phyloP scores from a whole-genome alignment of 2,888 invertebrate species.

The Campoletis raptor region DNA sequence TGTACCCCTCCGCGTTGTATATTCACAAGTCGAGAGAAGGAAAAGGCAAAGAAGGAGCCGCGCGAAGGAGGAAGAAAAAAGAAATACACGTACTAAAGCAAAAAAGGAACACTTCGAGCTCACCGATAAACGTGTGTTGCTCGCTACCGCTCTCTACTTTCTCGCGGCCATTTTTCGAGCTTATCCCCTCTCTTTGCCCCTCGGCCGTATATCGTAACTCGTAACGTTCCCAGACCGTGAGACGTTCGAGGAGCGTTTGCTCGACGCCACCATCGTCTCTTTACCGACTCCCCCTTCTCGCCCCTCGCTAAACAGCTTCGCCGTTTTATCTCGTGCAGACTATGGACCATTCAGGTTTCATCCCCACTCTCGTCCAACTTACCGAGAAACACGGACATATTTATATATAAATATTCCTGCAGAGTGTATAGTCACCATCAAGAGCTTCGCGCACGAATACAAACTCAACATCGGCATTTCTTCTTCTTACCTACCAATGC shows the following conservation, averaged over 20 bases:
- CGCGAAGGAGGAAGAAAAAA: slow-evolving; percentile 30
- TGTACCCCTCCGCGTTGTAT: slow-evolving; percentile 27
- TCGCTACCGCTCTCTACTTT: slow-evolving; percentile 81
- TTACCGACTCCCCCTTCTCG: slow-evolving; percentile 74
- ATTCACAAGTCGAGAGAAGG: slow-evolving; percentile 37
- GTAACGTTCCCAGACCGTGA: slow-evolving; percentile 72
- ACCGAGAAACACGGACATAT: slow-evolving; percentile 20
- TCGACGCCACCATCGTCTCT: slow-evolving; percentile 80
- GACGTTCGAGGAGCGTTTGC: slow-evolving; percentile 45
- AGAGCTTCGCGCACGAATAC: slow-evolving; percentile 47
- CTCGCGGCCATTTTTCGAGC: slow-evolving; percentile 81
- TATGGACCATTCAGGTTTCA: slow-evolving; percentile 83
- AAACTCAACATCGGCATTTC: slow-evolving; percentile 28
- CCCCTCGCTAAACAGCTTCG: slow-evolving; percentile 31
- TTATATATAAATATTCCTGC: slow-evolving; percentile 2
- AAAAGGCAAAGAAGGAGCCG: slow-evolving; percentile 35
- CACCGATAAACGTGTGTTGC: slow-evolving; percentile 66
- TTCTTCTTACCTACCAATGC: slow-evolving; percentile 16
- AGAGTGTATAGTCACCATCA: slow-evolving; percentile 25
- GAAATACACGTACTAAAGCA: not conserved
- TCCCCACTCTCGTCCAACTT: slow-evolving; percentile 73
- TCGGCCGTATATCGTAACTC: slow-evolving; percentile 86
- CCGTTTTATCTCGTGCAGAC: slow-evolving; percentile 44
- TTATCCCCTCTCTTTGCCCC: slow-evolving; percentile 82
- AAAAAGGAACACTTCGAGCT: slow-evolving; percentile 43